Conservation (phyloP, 2,797 vertebrate species). For the Erpetoichthys calabaricus region DNA sequence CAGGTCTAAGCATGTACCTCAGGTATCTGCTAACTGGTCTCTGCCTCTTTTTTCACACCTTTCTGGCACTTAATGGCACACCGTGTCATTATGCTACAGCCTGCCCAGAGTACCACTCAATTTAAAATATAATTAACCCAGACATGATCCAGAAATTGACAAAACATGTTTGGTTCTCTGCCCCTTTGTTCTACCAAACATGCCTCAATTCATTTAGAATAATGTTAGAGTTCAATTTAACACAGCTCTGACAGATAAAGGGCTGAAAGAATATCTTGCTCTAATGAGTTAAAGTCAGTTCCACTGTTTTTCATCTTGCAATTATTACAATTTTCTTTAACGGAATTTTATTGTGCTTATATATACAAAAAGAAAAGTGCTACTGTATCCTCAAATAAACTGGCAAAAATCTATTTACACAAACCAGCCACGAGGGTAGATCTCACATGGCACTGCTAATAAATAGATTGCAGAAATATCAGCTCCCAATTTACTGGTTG, state of each 20-base stretch:
- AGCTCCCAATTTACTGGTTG: constrained; percentile 68
- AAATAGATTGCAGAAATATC: constrained; percentile 66
- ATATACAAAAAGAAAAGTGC: constrained; percentile 29
- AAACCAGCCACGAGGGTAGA: constrained; percentile 35
- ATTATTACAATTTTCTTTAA: constrained; percentile 5
- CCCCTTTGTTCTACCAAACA: constrained; percentile 22
- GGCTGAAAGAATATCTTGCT: constrained; percentile 16
- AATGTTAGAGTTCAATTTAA: constrained; percentile 33
- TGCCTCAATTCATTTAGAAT: constrained; percentile 21
- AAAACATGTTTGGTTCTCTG: constrained; percentile 24
- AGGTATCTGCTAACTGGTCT: constrained; percentile 77
- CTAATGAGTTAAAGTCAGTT: constrained; percentile 20
- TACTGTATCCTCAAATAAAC: constrained; percentile 37
- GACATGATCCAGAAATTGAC: constrained; percentile 29
- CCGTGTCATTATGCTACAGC: constrained; percentile 48
- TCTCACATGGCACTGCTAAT: constrained; percentile 44
- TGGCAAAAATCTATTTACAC: constrained; percentile 49
- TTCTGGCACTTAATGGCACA: constrained; percentile 62
- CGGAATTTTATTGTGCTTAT: constrained; percentile 36
- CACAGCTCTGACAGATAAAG: constrained; percentile 18
- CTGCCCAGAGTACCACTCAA: constrained; percentile 48
- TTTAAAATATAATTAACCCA: constrained; percentile 71
- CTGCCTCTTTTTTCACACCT: constrained; percentile 68
- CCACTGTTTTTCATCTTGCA: constrained; percentile 10
- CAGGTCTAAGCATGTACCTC: constrained; percentile 65